These are phyloP conservation scores for Platycnemis pennipes DNA, from an alignment of 2,888 invertebrate genomes.

Conservation along the genomic window DNA sequence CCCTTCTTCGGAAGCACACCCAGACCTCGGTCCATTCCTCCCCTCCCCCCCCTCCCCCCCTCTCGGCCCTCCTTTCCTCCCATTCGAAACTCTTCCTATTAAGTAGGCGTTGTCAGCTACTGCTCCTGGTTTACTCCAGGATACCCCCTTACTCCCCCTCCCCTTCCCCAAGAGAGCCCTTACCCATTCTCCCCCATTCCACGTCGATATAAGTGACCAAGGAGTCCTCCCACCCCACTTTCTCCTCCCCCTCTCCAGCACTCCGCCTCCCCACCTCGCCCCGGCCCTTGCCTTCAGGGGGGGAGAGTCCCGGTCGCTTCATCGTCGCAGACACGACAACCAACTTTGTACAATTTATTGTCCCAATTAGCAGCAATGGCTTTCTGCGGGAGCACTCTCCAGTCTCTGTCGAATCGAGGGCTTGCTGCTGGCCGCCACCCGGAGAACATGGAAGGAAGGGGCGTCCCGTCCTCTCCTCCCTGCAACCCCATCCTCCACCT, in stretches of 20 bases:
- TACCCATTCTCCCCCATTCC: not conserved
- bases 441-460: not conserved
- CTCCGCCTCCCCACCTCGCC: not conserved
- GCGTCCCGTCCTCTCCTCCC: not conserved
- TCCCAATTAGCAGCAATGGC: constrained; percentile 79
- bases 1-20: not conserved
- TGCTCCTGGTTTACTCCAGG: constrained; percentile 63
- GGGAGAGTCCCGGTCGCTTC: constrained; percentile 39
- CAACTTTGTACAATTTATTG: constrained; percentile 79
- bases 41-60: not conserved
- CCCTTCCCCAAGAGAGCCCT: not conserved
- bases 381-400: constrained; percentile 52
- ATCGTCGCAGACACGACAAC: constrained; percentile 66
- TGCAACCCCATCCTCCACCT: not conserved
- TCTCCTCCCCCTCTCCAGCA: not conserved
- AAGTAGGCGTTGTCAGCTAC: constrained; percentile 66
- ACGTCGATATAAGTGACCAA: not conserved
- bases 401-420: constrained; percentile 23
- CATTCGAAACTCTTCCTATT: constrained; percentile 51
- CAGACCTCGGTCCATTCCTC: not conserved
- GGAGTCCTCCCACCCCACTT: not conserved
- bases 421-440: constrained; percentile 37
- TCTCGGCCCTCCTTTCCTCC: not conserved
- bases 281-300: not conserved
- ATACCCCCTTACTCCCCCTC: not conserved